phyloP scores from a whole-genome alignment of 2,113 vertebrate genomes.

The Cheilinus undulatus region DNA sequence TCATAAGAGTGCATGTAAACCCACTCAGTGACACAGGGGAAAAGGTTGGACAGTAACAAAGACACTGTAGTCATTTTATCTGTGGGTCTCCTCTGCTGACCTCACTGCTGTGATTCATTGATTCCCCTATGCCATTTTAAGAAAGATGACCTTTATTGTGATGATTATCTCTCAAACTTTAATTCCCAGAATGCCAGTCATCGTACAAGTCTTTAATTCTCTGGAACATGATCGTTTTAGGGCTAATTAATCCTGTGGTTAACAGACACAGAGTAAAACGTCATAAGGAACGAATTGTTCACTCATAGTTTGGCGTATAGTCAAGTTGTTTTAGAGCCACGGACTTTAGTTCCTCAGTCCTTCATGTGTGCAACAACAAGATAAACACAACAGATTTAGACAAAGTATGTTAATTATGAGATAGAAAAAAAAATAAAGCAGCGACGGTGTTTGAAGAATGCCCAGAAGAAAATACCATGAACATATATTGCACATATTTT shows the following conservation, averaged over 20 bases:
- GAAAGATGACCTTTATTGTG: conserved; percentile 42
- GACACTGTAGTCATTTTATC: not conserved
- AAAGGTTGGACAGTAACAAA: conserved; percentile 24
- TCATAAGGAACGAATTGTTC: too few relatives aligned
- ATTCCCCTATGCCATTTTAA: not conserved
- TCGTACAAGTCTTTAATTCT: conserved; percentile 56
- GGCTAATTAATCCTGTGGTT: not conserved
- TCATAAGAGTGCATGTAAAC: too few relatives aligned
- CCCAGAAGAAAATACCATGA: too few relatives aligned
- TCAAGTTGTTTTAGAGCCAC: too few relatives aligned
- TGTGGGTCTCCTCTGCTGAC: conserved; percentile 7
- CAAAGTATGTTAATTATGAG: too few relatives aligned
- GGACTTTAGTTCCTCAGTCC: too few relatives aligned
- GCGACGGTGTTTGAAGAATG: too few relatives aligned
- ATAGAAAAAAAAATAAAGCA: too few relatives aligned
- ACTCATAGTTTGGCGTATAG: too few relatives aligned
- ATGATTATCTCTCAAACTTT: not conserved
- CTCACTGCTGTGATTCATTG: conserved; percentile 49
- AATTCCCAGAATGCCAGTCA: not conserved
- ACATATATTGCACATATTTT: too few relatives aligned
- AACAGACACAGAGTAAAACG: conserved; percentile 66
- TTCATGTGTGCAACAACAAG: too few relatives aligned
- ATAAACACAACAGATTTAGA: too few relatives aligned
- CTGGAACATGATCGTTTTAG: conserved; percentile 66
- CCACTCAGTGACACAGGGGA: not conserved